Evolutionary conservation across 2,888 invertebrate genomes (phyloP).

Genomic region (Macrophya alboannulata): DNA sequence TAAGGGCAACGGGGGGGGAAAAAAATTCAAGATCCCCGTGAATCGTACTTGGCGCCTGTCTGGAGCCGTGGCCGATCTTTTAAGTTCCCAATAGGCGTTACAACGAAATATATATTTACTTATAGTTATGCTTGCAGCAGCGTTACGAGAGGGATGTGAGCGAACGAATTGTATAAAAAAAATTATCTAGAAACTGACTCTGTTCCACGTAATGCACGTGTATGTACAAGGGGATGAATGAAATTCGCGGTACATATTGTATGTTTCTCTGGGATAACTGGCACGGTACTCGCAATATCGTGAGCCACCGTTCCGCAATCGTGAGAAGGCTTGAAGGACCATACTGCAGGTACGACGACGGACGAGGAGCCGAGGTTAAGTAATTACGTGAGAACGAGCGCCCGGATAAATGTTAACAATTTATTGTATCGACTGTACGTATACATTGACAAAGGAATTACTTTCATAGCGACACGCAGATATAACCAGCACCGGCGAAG

Average conservation of each 20-base stretch:
- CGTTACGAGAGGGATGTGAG: neutral
- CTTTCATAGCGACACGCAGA: neutral
- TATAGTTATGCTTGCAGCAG: neutral
- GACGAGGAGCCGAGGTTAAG: neutral
- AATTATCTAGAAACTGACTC: neutral
- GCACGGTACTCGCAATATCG: neutral
- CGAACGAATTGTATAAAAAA: neutral
- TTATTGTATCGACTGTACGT: slow-evolving; percentile 17
- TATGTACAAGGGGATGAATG: neutral
- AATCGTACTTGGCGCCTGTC: slow-evolving; percentile 39
- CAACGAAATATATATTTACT: neutral
- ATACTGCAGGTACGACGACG: neutral
- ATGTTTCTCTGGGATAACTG: neutral
- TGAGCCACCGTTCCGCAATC: neutral
- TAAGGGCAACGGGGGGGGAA: neutral
- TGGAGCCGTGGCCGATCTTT: slow-evolving; percentile 16
- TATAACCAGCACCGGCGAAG: neutral
- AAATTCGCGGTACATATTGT: neutral
- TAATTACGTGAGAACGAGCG: neutral
- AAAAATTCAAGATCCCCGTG: slow-evolving; percentile 40
- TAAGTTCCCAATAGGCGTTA: slow-evolving; percentile 1
- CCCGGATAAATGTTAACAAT: neutral
- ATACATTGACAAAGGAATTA: slow-evolving; percentile 8
- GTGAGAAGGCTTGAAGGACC: neutral
- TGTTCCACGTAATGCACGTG: neutral